These are phyloP conservation scores for Erethizon dorsatum DNA, from an alignment of 2,797 vertebrate species.

Conservation along the genomic window DNA sequence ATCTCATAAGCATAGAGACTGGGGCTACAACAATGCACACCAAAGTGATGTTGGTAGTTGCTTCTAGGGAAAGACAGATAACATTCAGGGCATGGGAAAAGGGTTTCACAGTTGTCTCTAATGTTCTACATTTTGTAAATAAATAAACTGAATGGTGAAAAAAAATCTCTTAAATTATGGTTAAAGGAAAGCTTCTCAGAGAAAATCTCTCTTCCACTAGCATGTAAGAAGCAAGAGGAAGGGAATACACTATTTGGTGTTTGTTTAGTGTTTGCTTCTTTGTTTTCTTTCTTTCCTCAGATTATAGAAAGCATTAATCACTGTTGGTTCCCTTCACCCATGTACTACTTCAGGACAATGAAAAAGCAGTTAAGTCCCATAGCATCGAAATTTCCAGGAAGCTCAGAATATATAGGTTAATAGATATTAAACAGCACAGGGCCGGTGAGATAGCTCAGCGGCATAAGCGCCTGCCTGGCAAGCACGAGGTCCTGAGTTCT, in stretches of 20 bases:
- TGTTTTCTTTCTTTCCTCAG: not conserved
- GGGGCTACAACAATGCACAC: not conserved
- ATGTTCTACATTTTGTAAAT: slow-evolving; percentile 28
- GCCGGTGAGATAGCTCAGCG: too few species aligned
- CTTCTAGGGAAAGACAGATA: not conserved
- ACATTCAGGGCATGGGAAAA: not conserved
- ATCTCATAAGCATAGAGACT: not conserved
- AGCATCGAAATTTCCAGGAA: not conserved
- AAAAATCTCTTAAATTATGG: not conserved
- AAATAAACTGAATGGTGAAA: not conserved
- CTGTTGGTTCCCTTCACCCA: not conserved
- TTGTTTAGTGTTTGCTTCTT: not conserved
- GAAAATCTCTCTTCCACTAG: not conserved
- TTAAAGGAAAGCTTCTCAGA: not conserved
- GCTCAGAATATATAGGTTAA: not conserved
- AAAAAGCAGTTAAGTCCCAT: not conserved
- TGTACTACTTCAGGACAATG: not conserved
- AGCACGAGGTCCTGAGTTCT: too few species aligned
- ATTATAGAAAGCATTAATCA: not conserved
- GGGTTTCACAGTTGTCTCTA: not conserved
- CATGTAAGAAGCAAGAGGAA: not conserved
- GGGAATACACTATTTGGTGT: not conserved
- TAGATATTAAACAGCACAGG: not conserved
- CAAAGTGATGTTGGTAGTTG: not conserved
- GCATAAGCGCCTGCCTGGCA: too few species aligned